A percentile compares a stretch with the other conserved stretches of the same genome.
Conservation (phyloP, 2,797 vertebrate species). For the Hybognathus amarus region DNA sequence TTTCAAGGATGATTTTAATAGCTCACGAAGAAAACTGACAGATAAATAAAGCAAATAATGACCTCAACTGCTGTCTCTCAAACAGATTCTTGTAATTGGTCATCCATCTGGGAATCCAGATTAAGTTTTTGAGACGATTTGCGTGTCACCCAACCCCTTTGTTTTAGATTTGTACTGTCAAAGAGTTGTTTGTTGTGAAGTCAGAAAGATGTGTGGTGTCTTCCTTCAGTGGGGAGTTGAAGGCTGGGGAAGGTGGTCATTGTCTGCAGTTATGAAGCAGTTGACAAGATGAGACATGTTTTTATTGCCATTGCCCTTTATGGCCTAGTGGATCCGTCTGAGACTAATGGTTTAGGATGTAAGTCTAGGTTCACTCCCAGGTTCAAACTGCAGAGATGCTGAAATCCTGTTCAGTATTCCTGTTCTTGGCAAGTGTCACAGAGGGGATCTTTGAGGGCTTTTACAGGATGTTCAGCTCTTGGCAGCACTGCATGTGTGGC, state of each 20-base stretch:
- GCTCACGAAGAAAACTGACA: conserved; percentile 10
- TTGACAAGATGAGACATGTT: conserved; percentile 4
- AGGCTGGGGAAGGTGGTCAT: background rate
- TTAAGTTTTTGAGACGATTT: background rate
- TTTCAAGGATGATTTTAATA: conserved; percentile 23
- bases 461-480: conserved; percentile 10
- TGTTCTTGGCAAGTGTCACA: conserved; percentile 7
- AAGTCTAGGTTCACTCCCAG: conserved; percentile 21
- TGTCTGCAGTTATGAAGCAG: conserved; percentile 12
- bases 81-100: background rate
- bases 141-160: background rate
- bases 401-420: conserved; percentile 22
- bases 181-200: background rate
- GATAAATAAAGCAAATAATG: conserved; percentile 6
- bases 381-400: conserved; percentile 13
- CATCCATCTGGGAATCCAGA: background rate
- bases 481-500: background rate
- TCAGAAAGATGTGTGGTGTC: background rate
- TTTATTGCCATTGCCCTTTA: conserved; percentile 36
- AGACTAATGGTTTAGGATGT: conserved; percentile 16
- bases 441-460: conserved; percentile 19
- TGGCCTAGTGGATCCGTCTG: conserved; percentile 27
- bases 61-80: background rate
- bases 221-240: background rate
- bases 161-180: background rate